phyloP scores from a whole-genome alignment of 2,888 invertebrate species.

The Dicyrtoma fusca region DNA sequence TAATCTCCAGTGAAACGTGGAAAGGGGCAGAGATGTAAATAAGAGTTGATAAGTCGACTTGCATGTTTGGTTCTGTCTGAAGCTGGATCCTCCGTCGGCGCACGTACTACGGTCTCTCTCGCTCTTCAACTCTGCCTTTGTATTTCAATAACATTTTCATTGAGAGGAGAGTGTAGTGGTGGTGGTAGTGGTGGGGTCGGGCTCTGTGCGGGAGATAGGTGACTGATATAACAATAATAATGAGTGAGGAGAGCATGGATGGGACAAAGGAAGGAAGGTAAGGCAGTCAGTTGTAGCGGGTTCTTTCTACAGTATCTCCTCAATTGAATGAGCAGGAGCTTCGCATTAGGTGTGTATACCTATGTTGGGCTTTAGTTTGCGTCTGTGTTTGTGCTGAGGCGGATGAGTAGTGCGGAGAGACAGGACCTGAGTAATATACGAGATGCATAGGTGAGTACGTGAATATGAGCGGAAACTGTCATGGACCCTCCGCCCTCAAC shows the following conservation, averaged over 20 bases:
- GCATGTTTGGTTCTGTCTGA: no score
- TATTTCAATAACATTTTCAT: no score
- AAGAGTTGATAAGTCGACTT: no score
- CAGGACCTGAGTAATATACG: no score
- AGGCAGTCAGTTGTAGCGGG: not conserved
- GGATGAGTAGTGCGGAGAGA: not conserved
- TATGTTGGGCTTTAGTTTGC: not conserved
- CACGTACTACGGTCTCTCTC: no score
- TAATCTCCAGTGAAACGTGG: no score
- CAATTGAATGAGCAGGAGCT: no score
- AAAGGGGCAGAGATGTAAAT: no score
- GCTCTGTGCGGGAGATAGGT: not conserved
- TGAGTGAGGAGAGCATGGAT: not conserved
- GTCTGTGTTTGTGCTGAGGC: slow-evolving; percentile 13
- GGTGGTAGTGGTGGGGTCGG: no score
- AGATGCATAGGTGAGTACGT: slow-evolving; percentile 10
- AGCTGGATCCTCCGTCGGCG: no score
- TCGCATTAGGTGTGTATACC: not conserved
- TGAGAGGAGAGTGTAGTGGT: no score
- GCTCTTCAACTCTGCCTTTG: no score
- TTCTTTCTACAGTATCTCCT: not conserved
- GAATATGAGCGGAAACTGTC: slow-evolving; percentile 47
- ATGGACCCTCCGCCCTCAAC: slow-evolving; percentile 45
- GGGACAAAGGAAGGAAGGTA: not conserved
- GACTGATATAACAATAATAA: not conserved